Conservation (phyloP, 2,797 vertebrate species). For the Champsocephalus gunnari region DNA sequence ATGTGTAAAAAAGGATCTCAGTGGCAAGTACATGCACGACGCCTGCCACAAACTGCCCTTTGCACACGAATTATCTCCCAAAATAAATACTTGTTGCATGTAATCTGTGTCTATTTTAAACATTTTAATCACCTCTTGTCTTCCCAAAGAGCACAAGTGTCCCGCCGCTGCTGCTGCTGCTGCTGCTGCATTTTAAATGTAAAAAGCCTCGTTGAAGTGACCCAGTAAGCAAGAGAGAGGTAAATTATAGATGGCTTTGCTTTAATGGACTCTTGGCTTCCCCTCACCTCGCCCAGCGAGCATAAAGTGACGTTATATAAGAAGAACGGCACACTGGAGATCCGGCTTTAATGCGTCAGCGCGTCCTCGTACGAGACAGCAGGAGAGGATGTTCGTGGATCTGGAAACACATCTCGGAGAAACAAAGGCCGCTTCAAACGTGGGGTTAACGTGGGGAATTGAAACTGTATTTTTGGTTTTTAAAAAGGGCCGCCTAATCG, state of each 20-base stretch:
- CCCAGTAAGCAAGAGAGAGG: constrained; percentile 77
- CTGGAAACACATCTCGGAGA: no score
- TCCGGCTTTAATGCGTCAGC: constrained; percentile 41
- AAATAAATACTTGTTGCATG: constrained; percentile 62
- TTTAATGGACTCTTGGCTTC: constrained; percentile 79
- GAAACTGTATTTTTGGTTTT: no score
- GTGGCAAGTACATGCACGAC: constrained; percentile 1
- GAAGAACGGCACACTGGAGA: constrained; percentile 37
- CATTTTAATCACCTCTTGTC: constrained; percentile 26
- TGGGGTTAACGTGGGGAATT: no score
- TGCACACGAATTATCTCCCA: background rate
- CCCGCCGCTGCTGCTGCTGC: constrained; percentile 14
- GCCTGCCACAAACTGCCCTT: constrained; percentile 5
- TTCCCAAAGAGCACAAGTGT: constrained; percentile 44
- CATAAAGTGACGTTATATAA: constrained; percentile 67
- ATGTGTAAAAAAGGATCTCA: constrained; percentile 33
- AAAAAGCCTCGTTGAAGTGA: constrained; percentile 68
- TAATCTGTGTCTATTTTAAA: constrained; percentile 33
- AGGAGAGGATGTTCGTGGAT: no score
- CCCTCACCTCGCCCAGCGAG: constrained; percentile 62
- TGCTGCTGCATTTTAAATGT: constrained; percentile 31
- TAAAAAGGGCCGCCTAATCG: no score
- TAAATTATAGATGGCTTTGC: constrained; percentile 82
- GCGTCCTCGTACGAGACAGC: no score
- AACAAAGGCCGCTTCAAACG: no score